Evolutionary conservation across 2,113 vertebrate species (phyloP), one percentile per base, ranked within the genome.

Genomic region (Sarotherodon lohbergeri): DNA sequence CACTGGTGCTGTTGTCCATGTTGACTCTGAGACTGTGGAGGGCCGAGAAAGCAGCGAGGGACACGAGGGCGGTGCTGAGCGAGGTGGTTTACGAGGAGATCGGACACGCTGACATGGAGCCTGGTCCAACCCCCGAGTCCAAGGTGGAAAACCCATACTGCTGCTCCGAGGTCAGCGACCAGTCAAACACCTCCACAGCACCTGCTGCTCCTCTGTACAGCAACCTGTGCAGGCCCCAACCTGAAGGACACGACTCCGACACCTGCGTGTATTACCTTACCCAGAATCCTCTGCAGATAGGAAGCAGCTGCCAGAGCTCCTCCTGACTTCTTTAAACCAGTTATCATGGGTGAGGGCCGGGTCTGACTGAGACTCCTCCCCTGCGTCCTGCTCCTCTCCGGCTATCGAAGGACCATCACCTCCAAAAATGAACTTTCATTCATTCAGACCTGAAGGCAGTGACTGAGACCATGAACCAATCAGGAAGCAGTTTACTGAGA

Each of bases 321-420:
- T 34, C 9, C 59, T 63, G 59, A 63, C 59, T 63, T 36, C 29
- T 36, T 71, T 22, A 71, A 24, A 71, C 39, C 63, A 71, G n/a
- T 24, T 41, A 24, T 0, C 12, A 24, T 24, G 4, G 11, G n/a
- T 4, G 11, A 24, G 36, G 66, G 39, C 11, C 2, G 7, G 66
- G n/a, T 24, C 66, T 41, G 36, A 71, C 36, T 24, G n/a, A 24
- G 36, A 71, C 36, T 43, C 36, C 63, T 24, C 36, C 36, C 19
- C 36, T 1, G 0, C 4, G 3, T 22, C 19, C 19, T 22, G 10
- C 34, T 66, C 32, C 61, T 1, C 17, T 17, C 61, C n/a, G 36
- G 36, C 5, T 4, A 34, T 66, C 2, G 0, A 41, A 22, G 36
- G n/a, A 41, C 66, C 66, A 24, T 4, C 12, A 24, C n/a, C 12